A percentile compares a stretch with the other conserved stretches of the same genome.
Evolutionary conservation across 2,888 invertebrate species (phyloP).

Genomic region (Nebria salina): DNA sequence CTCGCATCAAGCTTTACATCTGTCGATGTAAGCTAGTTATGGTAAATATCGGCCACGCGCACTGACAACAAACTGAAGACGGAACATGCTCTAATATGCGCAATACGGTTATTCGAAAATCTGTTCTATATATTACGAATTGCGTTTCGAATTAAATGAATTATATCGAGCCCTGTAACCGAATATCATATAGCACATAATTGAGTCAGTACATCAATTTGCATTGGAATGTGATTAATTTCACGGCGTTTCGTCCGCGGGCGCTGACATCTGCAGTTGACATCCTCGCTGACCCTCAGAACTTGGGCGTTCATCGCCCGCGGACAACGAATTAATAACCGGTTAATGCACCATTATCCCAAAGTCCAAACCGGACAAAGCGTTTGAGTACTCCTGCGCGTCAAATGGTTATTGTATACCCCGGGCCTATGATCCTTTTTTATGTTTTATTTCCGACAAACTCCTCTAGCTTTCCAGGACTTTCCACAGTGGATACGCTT

Average conservation of each 20-base stretch:
- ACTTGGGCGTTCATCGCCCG: slow-evolving; percentile 10
- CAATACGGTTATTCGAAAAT: no score
- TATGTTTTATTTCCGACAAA: not conserved
- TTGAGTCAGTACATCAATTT: not conserved
- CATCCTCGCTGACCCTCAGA: slow-evolving; percentile 9
- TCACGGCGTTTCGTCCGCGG: slow-evolving; percentile 17
- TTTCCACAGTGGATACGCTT: not conserved
- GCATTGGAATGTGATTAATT: not conserved
- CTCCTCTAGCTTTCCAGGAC: not conserved
- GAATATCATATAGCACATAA: not conserved
- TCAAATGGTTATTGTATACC: slow-evolving; percentile 9
- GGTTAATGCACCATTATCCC: slow-evolving; percentile 29
- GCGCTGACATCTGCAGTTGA: slow-evolving; percentile 39
- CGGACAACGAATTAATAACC: slow-evolving; percentile 14
- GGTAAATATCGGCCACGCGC: not conserved
- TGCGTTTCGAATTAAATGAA: no score
- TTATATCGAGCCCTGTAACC: no score
- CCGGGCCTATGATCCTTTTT: not conserved
- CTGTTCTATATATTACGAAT: no score
- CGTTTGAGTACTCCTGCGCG: not conserved
- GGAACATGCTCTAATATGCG: no score
- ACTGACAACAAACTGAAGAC: no score
- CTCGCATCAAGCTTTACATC: not conserved
- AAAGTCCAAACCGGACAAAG: not conserved
- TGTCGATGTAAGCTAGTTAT: no score